Percentiles rank a stretch among this genome's conserved stretches.
Evolutionary conservation across 2,113 vertebrate species (phyloP).

Genomic region (Vidua macroura): DNA sequence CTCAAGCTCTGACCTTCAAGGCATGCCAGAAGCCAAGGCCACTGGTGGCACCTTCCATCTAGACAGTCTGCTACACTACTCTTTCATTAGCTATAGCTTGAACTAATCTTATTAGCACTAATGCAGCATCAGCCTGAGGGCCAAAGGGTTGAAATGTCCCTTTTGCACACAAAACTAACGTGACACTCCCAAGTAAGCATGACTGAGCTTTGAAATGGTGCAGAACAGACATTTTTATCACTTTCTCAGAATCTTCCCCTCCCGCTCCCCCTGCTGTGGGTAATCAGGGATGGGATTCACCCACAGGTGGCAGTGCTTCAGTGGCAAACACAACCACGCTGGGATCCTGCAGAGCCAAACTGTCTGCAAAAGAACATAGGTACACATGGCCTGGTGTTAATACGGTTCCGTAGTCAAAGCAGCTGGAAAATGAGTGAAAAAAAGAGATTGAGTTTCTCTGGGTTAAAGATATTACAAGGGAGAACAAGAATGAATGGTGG

Average conservation of each 20-base stretch:
- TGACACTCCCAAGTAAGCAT: background rate
- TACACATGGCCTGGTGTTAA: background rate
- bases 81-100: background rate
- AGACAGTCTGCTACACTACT: background rate
- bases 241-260: background rate
- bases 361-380: background rate
- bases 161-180: background rate
- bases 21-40: background rate
- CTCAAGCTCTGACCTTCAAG: background rate
- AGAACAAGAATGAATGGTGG: conserved; percentile 59
- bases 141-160: background rate
- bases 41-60: background rate
- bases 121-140: background rate
- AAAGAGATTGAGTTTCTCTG: background rate
- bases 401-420: background rate
- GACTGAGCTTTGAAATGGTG: background rate
- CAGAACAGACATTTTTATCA: background rate
- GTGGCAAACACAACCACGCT: background rate
- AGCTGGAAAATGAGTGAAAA: background rate
- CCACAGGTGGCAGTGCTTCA: conserved; percentile 44
- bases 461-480: background rate
- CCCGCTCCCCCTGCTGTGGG: background rate
- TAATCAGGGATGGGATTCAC: background rate
- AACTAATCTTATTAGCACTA: background rate
- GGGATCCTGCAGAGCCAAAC: background rate